phyloP scores from a whole-genome alignment of 1,140 invertebrate species.

The Cydia amplana region DNA sequence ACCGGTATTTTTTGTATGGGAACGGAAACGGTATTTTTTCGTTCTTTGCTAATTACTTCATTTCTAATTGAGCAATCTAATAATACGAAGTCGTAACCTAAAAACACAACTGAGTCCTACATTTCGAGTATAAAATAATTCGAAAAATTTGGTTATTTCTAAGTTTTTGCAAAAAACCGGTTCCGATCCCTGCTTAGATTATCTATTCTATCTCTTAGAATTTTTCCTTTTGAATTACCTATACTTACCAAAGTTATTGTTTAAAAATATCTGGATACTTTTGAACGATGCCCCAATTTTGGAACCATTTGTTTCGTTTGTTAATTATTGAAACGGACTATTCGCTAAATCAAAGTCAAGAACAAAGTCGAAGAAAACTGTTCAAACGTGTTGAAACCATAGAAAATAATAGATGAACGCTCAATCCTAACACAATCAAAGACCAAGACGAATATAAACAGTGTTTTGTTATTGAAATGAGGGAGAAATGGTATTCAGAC shows the following conservation, averaged over 20 bases:
- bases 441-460: constrained; percentile 40
- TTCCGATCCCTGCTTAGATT: too few relatives aligned
- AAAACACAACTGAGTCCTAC: too few relatives aligned
- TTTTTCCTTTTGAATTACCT: not conserved
- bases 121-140: too few relatives aligned
- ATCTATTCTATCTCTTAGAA: too few relatives aligned
- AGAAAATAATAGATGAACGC: constrained; percentile 8
- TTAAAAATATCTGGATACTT: not conserved
- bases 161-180: too few relatives aligned
- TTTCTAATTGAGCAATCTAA: too few relatives aligned
- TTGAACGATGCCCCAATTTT: not conserved
- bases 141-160: too few relatives aligned
- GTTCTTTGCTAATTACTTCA: too few relatives aligned
- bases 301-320: not conserved
- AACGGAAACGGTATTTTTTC: too few relatives aligned
- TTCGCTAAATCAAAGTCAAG: constrained; percentile 8
- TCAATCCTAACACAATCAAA: constrained; percentile 35
- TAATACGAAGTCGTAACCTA: too few relatives aligned
- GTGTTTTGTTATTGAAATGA: constrained; percentile 47
- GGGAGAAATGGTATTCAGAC: constrained; percentile 45
- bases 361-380: constrained; percentile 10
- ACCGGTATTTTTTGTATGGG: too few relatives aligned
- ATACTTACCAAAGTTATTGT: not conserved
- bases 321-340: not conserved
- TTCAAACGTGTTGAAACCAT: not conserved